Conservation (phyloP, 2,797 vertebrate species). For the Loriculus beryllinus region DNA sequence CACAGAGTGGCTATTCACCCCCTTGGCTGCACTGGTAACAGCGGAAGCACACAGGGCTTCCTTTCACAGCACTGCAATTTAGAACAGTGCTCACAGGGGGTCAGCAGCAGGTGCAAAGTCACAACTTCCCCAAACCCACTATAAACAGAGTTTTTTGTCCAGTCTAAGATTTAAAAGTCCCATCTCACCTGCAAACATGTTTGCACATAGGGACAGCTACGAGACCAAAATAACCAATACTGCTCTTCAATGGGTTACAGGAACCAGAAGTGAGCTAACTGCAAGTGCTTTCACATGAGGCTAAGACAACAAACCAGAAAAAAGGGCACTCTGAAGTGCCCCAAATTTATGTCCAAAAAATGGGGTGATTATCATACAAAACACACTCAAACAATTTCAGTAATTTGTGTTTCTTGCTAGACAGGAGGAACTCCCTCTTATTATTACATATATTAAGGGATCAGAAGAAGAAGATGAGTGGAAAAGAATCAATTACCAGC, state of each 20-base stretch:
- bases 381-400: not conserved
- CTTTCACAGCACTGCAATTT: not conserved
- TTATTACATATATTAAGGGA: not conserved
- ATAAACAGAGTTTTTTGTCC: not conserved
- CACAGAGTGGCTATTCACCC: not conserved
- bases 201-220: not conserved
- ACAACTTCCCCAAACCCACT: not conserved
- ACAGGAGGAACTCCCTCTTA: not conserved
- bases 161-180: not conserved
- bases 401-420: not conserved
- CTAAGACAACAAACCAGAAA: not conserved
- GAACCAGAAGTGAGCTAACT: not conserved
- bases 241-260: not conserved
- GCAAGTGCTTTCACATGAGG: not conserved
- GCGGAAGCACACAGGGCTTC: not conserved
- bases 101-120: slow-evolving; percentile 20
- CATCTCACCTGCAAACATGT: not conserved
- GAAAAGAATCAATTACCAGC: not conserved
- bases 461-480: not conserved
- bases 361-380: not conserved
- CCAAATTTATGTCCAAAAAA: not conserved
- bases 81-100: not conserved
- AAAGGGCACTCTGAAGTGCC: not conserved
- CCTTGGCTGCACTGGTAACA: not conserved
- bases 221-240: not conserved